phyloP scores from a whole-genome alignment of 2,113 vertebrate genomes.

The Pundamilia nyererei region DNA sequence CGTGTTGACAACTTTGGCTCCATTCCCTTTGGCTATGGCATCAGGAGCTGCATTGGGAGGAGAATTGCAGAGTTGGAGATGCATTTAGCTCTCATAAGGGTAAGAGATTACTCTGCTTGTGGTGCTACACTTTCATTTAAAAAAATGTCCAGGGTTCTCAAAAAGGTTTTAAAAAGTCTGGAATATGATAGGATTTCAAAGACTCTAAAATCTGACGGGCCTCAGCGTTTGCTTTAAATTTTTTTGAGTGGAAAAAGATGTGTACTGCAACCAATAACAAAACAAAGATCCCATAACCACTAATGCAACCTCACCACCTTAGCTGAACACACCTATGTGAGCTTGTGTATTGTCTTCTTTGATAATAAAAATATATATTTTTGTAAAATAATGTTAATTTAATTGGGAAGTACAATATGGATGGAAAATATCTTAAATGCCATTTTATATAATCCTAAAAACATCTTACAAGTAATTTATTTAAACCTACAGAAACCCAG shows the following conservation, averaged over 20 bases:
- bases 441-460: background rate
- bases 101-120: constrained; percentile 14
- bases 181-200: background rate
- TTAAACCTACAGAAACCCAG: background rate
- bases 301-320: background rate
- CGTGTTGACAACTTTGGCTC: constrained; percentile 89
- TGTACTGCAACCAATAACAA: background rate
- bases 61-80: constrained; percentile 90
- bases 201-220: background rate
- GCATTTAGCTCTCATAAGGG: constrained; percentile 82
- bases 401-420: background rate
- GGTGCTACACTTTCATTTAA: background rate
- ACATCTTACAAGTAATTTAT: background rate
- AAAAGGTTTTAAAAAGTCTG: background rate
- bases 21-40: constrained; percentile 89
- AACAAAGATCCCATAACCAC: background rate
- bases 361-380: background rate
- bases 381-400: background rate
- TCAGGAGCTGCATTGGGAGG: constrained; percentile 85
- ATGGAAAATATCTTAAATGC: background rate
- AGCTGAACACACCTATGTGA: background rate
- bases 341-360: background rate
- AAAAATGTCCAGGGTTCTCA: background rate
- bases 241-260: background rate
- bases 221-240: background rate